These are phyloP conservation scores for Arenaria interpres DNA, from an alignment of 2,113 vertebrate species.

Conservation along the genomic window DNA sequence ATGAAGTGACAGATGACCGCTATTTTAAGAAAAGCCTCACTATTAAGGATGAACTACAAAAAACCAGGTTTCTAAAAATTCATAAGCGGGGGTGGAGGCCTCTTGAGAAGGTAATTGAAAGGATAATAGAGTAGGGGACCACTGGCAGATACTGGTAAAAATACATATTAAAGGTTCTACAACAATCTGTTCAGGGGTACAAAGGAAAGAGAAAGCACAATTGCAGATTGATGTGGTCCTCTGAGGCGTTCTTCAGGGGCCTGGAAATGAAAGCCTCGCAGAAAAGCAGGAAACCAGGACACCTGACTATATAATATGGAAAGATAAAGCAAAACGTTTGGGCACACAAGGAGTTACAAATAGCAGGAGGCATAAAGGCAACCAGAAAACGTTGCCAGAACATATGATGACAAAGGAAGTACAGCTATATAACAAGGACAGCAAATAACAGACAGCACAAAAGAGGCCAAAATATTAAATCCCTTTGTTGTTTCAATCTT, in stretches of 20 bases:
- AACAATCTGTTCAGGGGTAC: neutral
- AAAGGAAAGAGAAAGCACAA: neutral
- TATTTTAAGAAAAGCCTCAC: constrained; percentile 1
- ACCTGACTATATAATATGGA: neutral
- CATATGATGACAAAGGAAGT: neutral
- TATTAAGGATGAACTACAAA: neutral
- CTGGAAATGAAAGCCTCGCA: neutral
- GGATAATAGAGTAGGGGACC: neutral
- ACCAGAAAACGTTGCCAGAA: neutral
- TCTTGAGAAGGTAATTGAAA: constrained; percentile 18
- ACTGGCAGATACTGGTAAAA: neutral
- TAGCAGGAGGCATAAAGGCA: neutral
- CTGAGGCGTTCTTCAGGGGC: neutral
- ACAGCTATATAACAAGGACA: neutral
- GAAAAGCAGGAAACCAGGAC: constrained; percentile 23
- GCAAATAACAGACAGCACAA: neutral
- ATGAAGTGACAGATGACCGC: neutral
- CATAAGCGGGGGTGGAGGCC: neutral
- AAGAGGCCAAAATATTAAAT: neutral
- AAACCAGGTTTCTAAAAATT: neutral
- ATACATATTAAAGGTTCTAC: neutral
- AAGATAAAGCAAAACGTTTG: neutral
- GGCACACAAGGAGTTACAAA: neutral
- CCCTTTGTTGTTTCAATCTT: neutral
- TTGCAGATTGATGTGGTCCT: neutral